Conservation (phyloP, 1,140 invertebrate genomes). For the Ericerus pela region DNA sequence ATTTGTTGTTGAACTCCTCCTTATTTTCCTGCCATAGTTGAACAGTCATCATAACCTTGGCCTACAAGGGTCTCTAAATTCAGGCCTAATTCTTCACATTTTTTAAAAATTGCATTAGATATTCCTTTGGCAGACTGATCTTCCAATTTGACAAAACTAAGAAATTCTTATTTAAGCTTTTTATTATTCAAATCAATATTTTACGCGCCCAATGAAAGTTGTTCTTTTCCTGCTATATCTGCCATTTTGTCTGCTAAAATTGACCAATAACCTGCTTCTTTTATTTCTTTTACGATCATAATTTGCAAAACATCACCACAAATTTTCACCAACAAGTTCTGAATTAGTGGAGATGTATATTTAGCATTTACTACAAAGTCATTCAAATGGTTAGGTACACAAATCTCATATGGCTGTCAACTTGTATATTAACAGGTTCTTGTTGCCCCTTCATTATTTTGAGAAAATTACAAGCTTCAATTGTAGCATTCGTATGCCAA, state of each 20-base stretch:
- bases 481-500: conserved; percentile 19
- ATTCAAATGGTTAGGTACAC: conserved; percentile 20
- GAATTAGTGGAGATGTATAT: conserved; percentile 23
- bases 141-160: conserved; percentile 23
- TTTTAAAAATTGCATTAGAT: not conserved
- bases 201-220: conserved; percentile 24
- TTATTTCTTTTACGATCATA: conserved; percentile 20
- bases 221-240: conserved; percentile 26
- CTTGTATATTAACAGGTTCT: conserved; percentile 18
- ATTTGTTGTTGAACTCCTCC: conserved; percentile 5
- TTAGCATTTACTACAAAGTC: conserved; percentile 19
- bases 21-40: conserved; percentile 12
- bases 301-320: conserved; percentile 22
- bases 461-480: conserved; percentile 21
- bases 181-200: conserved; percentile 22
- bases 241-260: conserved; percentile 24
- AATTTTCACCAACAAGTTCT: conserved; percentile 24
- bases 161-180: conserved; percentile 23
- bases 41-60: conserved; percentile 16
- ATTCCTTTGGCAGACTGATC: not conserved
- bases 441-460: conserved; percentile 18
- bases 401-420: conserved; percentile 17
- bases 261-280: conserved; percentile 20
- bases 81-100: conserved; percentile 2
- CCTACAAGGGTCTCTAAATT: conserved; percentile 13